A percentile compares a stretch with the other conserved stretches of the same genome.
Conservation (phyloP, 2,888 invertebrate species). For the Poecilobothrus nobilitatus region DNA sequence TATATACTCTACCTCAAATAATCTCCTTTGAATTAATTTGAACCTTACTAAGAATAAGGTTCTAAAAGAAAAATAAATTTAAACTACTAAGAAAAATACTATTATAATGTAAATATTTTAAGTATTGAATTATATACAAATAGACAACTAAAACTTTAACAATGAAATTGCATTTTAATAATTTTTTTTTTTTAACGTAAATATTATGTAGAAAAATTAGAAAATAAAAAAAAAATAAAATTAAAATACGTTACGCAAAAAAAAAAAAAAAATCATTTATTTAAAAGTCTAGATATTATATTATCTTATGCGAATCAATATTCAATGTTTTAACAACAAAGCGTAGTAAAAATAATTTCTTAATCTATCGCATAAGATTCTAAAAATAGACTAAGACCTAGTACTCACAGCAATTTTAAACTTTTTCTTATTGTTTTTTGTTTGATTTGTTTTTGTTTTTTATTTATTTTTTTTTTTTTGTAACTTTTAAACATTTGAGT, state of each 20-base stretch:
- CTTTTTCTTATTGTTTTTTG: background rate
- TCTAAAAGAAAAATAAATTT: too few species aligned
- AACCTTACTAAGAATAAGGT: too few species aligned
- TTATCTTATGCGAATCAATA: background rate
- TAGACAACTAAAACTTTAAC: background rate
- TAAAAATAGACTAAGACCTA: background rate
- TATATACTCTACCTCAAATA: too few species aligned
- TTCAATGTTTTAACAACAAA: background rate
- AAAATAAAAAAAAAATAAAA: background rate
- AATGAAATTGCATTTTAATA: background rate
- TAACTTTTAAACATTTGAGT: background rate
- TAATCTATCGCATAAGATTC: constrained; percentile 3
- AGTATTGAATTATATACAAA: too few species aligned
- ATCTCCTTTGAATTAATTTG: too few species aligned
- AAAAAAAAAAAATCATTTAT: background rate
- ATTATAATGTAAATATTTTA: too few species aligned
- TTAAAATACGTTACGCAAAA: background rate
- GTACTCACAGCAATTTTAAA: background rate
- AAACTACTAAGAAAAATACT: too few species aligned
- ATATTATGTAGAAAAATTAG: background rate
- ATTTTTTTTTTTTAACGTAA: background rate
- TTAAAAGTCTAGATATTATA: background rate
- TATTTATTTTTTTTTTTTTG: background rate
- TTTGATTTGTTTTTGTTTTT: background rate
- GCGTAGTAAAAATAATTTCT: constrained; percentile 3